These are phyloP conservation scores for Aphelocoma californica DNA, from an alignment of 2,797 vertebrate species.

Conservation along the genomic window DNA sequence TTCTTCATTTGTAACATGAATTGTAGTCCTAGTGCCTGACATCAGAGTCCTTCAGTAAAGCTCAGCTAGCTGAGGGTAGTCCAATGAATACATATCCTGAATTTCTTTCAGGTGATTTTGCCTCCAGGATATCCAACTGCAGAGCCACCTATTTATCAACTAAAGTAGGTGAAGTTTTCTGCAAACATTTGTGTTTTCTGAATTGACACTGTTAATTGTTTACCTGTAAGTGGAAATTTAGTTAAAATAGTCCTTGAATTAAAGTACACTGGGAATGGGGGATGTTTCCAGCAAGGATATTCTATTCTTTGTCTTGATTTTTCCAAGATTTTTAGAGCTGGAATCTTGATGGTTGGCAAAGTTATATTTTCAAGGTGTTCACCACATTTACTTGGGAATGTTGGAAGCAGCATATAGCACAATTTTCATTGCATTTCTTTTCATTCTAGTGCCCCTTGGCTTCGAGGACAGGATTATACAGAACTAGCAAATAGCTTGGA, in stretches of 20 bases:
- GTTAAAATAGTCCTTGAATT: background rate
- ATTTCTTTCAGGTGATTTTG: constrained; percentile 83
- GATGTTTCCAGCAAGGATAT: background rate
- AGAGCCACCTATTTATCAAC: constrained; percentile 93
- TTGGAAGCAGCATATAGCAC: background rate
- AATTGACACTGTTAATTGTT: background rate
- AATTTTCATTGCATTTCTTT: constrained; percentile 29
- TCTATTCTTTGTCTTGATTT: background rate
- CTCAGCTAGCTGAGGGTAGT: background rate
- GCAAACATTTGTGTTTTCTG: background rate
- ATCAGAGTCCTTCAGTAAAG: background rate
- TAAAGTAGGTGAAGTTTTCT: constrained; percentile 85
- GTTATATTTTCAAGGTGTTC: background rate
- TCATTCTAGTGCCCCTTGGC: constrained; percentile 89
- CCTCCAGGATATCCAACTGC: constrained; percentile 88
- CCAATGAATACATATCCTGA: background rate
- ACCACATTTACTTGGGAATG: background rate
- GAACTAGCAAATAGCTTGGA: constrained; percentile 89
- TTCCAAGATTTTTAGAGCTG: background rate
- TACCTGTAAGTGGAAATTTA: background rate
- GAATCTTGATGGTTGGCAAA: background rate
- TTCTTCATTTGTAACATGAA: background rate
- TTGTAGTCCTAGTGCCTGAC: background rate
- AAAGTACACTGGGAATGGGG: background rate
- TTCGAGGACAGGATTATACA: constrained; percentile 84